phyloP scores from a whole-genome alignment of 2,888 invertebrate species.

The Nemotelus pantherinus region DNA sequence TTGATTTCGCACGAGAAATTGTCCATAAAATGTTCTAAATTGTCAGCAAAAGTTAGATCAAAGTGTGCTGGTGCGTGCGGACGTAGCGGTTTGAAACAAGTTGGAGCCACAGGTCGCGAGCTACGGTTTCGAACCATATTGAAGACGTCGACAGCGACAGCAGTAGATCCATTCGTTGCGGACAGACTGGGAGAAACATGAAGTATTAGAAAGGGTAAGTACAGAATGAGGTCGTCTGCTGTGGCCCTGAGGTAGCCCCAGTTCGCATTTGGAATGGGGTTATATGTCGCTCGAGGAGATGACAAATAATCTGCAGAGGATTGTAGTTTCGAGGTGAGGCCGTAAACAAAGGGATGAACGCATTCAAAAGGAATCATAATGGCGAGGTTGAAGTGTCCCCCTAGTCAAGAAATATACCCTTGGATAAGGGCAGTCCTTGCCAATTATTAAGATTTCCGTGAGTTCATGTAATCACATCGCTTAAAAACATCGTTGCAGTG shows the following conservation, averaged over 20 bases:
- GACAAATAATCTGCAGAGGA: constrained; percentile 26
- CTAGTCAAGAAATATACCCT: no score
- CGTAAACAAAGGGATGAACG: background rate
- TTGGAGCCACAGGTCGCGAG: background rate
- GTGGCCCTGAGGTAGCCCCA: constrained; percentile 25
- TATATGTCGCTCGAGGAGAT: constrained; percentile 1
- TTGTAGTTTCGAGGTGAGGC: background rate
- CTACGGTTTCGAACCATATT: no score
- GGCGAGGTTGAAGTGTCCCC: no score
- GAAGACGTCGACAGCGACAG: no score
- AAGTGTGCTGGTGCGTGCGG: constrained; percentile 21
- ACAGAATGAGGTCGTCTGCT: constrained; percentile 9
- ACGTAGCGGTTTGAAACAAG: background rate
- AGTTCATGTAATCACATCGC: no score
- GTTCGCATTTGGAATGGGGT: constrained; percentile 9
- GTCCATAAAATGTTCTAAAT: constrained; percentile 25
- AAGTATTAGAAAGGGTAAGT: constrained; percentile 41
- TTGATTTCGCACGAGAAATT: constrained; percentile 31
- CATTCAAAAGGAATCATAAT: no score
- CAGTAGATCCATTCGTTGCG: no score
- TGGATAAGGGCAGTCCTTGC: no score
- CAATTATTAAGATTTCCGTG: no score
- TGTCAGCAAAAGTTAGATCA: background rate
- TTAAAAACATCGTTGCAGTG: no score
- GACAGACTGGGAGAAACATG: constrained; percentile 15